phyloP scores from a whole-genome alignment of 2,888 invertebrate genomes.

The Metalampra italica region DNA sequence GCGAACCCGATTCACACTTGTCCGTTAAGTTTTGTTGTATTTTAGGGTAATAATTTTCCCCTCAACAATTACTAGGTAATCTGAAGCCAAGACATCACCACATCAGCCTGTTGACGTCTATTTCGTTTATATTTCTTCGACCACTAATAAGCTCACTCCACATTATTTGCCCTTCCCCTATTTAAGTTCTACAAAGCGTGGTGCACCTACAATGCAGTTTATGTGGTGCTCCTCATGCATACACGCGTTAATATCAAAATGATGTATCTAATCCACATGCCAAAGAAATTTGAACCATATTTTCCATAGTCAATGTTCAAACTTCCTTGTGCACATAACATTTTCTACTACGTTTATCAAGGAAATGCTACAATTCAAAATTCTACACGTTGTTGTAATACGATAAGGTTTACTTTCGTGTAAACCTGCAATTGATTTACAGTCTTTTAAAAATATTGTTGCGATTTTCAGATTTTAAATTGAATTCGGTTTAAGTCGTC shows the following conservation, averaged over 20 bases:
- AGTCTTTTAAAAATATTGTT: slow-evolving; percentile 35
- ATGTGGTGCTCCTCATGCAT: slow-evolving; percentile 64
- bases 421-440: slow-evolving; percentile 7
- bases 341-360: slow-evolving; percentile 34
- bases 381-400: no score
- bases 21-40: no score
- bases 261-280: slow-evolving; percentile 28
- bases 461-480: slow-evolving; percentile 55
- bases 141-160: slow-evolving; percentile 36
- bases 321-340: slow-evolving; percentile 32
- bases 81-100: no score
- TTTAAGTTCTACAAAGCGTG: slow-evolving; percentile 63
- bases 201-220: slow-evolving; percentile 67
- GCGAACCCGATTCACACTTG: no score
- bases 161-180: slow-evolving; percentile 31
- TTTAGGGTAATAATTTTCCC: no score
- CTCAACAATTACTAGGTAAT: no score
- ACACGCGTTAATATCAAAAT: slow-evolving; percentile 49
- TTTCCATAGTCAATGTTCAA: slow-evolving; percentile 25
- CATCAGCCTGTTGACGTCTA: no score
- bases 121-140: no score
- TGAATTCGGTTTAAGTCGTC: slow-evolving; percentile 26
- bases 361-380: slow-evolving; percentile 19
- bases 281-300: slow-evolving; percentile 47
- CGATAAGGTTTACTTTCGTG: slow-evolving; percentile 25